These are phyloP conservation scores for Chlorodrepanis virens DNA, from an alignment of 2,113 vertebrate species.

Conservation along the genomic window DNA sequence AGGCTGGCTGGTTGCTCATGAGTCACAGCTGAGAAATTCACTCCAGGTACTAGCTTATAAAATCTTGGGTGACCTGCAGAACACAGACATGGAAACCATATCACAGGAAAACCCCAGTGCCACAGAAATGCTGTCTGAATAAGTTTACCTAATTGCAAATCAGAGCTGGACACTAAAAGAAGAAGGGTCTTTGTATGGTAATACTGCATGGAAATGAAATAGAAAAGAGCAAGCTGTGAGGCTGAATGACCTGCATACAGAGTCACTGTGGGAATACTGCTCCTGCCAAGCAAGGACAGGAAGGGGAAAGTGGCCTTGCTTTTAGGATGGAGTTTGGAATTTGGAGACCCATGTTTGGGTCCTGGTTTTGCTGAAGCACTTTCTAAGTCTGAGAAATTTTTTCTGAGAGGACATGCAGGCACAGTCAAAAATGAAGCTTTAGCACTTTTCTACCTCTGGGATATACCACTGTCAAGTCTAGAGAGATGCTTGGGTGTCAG, in stretches of 20 bases:
- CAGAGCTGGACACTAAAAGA: not conserved
- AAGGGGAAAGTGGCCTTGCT: not conserved
- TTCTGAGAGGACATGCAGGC: not conserved
- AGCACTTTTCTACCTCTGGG: not conserved
- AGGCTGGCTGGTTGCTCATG: not conserved
- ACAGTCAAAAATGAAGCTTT: not conserved
- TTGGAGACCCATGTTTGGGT: not conserved
- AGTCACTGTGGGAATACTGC: not conserved
- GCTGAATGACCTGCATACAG: not conserved
- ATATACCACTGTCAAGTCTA: not conserved
- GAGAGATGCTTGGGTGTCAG: not conserved
- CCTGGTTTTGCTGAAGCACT: not conserved
- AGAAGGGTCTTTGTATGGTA: not conserved
- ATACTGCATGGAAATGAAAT: not conserved
- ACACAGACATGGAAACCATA: not conserved
- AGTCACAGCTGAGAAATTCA: slow-evolving; percentile 45
- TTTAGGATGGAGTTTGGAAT: not conserved
- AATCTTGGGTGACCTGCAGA: not conserved
- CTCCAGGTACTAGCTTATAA: slow-evolving; percentile 50
- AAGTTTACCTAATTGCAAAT: slow-evolving; percentile 5
- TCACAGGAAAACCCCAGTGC: not conserved
- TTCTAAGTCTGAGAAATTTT: not conserved
- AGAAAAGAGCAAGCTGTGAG: not conserved
- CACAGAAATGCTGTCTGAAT: slow-evolving; percentile 21
- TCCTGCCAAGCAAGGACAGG: not conserved